Evolutionary conservation across 2,113 vertebrate species (phyloP).

Genomic region (Sphyrna mokarran): DNA sequence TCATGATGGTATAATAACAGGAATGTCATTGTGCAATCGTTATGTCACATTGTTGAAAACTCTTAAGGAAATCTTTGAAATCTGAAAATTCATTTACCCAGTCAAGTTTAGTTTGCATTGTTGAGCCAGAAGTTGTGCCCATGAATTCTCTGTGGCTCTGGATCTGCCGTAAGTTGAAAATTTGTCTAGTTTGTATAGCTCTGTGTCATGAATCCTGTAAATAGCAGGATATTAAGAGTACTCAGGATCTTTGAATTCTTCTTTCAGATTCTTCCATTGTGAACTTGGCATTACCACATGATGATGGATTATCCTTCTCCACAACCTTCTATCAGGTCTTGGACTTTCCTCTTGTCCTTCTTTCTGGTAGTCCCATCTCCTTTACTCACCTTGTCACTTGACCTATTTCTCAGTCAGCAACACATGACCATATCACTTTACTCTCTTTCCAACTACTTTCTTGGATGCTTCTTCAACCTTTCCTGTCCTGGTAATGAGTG

Average conservation of each 20-base stretch:
- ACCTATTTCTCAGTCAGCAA: too few relatives aligned
- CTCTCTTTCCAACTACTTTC: too few relatives aligned
- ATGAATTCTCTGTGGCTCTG: background rate
- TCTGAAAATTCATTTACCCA: background rate
- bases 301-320: too few relatives aligned
- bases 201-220: background rate
- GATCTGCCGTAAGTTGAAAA: background rate
- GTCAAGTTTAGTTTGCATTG: background rate
- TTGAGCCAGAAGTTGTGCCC: background rate
- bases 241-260: background rate
- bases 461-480: too few relatives aligned
- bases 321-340: too few relatives aligned
- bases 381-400: too few relatives aligned
- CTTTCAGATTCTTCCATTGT: too few relatives aligned
- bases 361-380: too few relatives aligned
- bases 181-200: background rate
- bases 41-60: background rate
- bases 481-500: too few relatives aligned
- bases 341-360: too few relatives aligned
- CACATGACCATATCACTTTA: too few relatives aligned
- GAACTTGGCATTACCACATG: too few relatives aligned
- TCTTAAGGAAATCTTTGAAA: background rate
- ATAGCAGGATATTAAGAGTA: background rate
- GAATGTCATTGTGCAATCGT: background rate
- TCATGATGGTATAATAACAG: background rate